Conservation (phyloP, 2,888 invertebrate genomes). For the Hesperia comma region DNA sequence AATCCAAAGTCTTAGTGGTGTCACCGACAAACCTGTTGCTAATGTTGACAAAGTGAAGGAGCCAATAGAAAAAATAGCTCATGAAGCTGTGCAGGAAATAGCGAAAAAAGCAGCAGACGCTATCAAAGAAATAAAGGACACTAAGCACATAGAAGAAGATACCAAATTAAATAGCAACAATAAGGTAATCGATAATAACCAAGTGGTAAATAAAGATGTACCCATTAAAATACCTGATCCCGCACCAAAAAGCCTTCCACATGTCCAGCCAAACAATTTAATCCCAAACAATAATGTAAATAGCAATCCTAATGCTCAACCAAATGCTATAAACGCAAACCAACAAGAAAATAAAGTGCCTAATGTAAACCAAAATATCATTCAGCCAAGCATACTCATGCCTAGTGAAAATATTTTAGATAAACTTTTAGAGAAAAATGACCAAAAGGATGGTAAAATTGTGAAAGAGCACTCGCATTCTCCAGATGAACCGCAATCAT, state of each 20-base stretch:
- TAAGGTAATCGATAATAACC: slow-evolving; percentile 26
- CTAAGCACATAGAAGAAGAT: slow-evolving; percentile 47
- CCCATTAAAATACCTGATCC: slow-evolving; percentile 36
- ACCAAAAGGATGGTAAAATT: slow-evolving; percentile 23
- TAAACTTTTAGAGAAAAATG: slow-evolving; percentile 8
- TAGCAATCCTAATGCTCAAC: neutral
- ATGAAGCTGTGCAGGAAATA: slow-evolving; percentile 77
- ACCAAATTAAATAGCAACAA: slow-evolving; percentile 28
- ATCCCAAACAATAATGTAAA: slow-evolving; percentile 19
- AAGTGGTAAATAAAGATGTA: slow-evolving; percentile 34
- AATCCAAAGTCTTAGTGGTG: slow-evolving; percentile 73
- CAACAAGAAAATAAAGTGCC: slow-evolving; percentile 16
- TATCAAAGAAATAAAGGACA: slow-evolving; percentile 75
- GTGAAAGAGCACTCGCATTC: slow-evolving; percentile 59
- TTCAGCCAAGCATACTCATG: slow-evolving; percentile 27
- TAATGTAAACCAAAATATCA: slow-evolving; percentile 27
- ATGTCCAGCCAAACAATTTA: neutral
- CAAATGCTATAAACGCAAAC: slow-evolving; percentile 21
- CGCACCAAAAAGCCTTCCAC: slow-evolving; percentile 32
- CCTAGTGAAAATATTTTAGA: slow-evolving; percentile 26
- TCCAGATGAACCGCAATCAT: slow-evolving; percentile 71
- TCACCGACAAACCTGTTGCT: slow-evolving; percentile 63
- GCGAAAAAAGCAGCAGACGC: slow-evolving; percentile 75
- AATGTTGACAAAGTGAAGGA: slow-evolving; percentile 50
- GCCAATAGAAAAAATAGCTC: slow-evolving; percentile 59